Conservation (phyloP, 2,888 invertebrate species). For the Latrodectus hesperus region DNA sequence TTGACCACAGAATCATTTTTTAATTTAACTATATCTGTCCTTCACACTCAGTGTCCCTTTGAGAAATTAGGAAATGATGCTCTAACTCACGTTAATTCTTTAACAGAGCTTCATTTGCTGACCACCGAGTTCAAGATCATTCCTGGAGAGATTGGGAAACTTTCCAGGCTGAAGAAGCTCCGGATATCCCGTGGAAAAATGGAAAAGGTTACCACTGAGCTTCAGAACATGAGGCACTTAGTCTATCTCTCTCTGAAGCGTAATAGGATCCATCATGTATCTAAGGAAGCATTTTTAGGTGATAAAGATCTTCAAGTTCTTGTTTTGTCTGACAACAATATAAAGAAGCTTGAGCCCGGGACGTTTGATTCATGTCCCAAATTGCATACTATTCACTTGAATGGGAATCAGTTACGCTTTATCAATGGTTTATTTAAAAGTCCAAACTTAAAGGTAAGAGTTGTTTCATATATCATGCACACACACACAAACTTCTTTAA, state of each 20-base stretch:
- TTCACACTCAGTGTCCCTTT: constrained; percentile 14
- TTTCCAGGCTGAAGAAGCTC: constrained; percentile 2
- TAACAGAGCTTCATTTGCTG: neutral
- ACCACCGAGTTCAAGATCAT: neutral
- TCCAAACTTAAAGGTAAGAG: constrained; percentile 22
- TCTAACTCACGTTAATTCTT: neutral
- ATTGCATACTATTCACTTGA: constrained; percentile 5
- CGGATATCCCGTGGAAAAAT: neutral
- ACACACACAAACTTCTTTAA: neutral
- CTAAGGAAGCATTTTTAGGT: neutral
- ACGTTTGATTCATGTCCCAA: constrained; percentile 5
- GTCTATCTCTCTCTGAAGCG: neutral
- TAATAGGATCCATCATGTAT: neutral
- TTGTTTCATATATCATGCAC: neutral
- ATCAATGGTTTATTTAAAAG: constrained; percentile 13
- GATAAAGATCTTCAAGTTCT: constrained; percentile 10
- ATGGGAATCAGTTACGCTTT: neutral
- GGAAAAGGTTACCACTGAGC: neutral
- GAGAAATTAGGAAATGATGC: neutral
- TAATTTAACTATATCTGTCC: neutral
- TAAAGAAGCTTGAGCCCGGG: neutral
- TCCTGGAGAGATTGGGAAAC: neutral
- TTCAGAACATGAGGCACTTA: constrained; percentile 4
- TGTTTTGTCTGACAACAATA: constrained; percentile 14
- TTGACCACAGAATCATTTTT: no score